phyloP scores from a whole-genome alignment of 2,113 vertebrate genomes.

The Cavia porcellus region DNA sequence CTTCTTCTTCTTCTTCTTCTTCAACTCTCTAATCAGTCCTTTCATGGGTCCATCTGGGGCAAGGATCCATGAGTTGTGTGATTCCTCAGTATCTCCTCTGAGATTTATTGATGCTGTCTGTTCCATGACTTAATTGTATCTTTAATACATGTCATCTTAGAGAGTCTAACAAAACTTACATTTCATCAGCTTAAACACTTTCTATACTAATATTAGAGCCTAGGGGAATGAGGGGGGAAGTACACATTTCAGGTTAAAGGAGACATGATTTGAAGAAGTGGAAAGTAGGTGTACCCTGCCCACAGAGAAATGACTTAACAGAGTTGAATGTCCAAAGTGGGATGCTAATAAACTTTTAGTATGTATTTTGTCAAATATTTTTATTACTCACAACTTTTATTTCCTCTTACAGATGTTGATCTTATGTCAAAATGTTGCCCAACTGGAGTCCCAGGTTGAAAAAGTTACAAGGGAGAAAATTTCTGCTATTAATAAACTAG shows the following conservation, averaged over 20 bases:
- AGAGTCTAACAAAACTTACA: not conserved
- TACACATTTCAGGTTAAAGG: not conserved
- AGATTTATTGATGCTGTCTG: not conserved
- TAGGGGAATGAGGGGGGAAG: not conserved
- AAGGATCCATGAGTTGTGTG: not conserved
- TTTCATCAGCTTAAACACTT: not conserved
- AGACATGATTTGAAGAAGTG: not conserved
- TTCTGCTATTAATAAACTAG: constrained; percentile 90
- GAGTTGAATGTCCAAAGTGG: not conserved
- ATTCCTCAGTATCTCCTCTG: not conserved
- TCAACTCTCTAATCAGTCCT: not conserved
- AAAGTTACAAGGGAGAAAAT: constrained; percentile 90
- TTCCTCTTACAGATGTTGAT: constrained; percentile 88
- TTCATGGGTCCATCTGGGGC: not conserved
- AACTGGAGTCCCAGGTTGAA: constrained; percentile 90
- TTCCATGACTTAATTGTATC: not conserved
- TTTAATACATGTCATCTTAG: not conserved
- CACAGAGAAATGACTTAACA: not conserved
- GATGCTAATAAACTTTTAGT: not conserved
- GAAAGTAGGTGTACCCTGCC: not conserved
- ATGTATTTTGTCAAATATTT: constrained; percentile 25
- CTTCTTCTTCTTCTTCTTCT: not conserved
- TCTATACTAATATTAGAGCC: not conserved
- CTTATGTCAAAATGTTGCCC: constrained; percentile 91
- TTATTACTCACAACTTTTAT: constrained; percentile 5